Percentiles rank a stretch among this genome's conserved stretches.
phyloP scores from a whole-genome alignment of 2,113 vertebrate genomes.

The Chitala chitala region DNA sequence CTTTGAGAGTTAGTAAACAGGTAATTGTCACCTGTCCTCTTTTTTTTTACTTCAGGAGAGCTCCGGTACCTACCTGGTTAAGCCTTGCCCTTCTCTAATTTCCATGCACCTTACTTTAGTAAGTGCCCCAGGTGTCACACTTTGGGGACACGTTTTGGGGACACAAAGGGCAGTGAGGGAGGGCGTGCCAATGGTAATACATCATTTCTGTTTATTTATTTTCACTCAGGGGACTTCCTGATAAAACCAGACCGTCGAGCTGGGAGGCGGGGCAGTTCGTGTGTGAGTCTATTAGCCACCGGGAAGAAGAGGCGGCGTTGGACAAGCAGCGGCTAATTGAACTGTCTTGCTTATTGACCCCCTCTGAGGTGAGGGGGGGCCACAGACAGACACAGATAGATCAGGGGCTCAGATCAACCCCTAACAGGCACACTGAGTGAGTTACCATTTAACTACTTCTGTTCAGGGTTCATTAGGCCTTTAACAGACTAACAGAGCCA shows the following conservation, averaged over 20 bases:
- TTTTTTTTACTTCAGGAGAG: no score
- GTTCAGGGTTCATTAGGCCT: background rate
- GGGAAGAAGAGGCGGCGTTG: constrained; percentile 22
- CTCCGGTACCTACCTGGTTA: no score
- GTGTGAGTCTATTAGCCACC: constrained; percentile 11
- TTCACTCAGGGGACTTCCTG: constrained; percentile 35
- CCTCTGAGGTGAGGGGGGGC: background rate
- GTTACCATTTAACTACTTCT: background rate
- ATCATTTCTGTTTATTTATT: constrained; percentile 29
- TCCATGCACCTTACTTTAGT: background rate
- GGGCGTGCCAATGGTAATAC: constrained; percentile 38
- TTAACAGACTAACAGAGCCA: background rate
- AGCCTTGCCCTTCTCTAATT: background rate
- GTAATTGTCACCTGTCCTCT: no score
- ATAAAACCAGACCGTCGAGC: constrained; percentile 55
- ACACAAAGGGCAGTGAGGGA: constrained; percentile 23
- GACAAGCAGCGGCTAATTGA: constrained; percentile 53
- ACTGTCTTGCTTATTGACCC: constrained; percentile 47
- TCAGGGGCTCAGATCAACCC: no score
- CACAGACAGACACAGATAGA: constrained; percentile 24
- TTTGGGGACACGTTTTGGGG: background rate
- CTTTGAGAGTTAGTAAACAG: no score
- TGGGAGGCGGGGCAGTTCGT: constrained; percentile 49
- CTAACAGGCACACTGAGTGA: background rate
- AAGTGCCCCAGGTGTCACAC: no score